Evolutionary conservation across 2,113 vertebrate genomes (phyloP), one percentile per base, ranked within the genome.

Genomic region (Scartelaos histophorus): DNA sequence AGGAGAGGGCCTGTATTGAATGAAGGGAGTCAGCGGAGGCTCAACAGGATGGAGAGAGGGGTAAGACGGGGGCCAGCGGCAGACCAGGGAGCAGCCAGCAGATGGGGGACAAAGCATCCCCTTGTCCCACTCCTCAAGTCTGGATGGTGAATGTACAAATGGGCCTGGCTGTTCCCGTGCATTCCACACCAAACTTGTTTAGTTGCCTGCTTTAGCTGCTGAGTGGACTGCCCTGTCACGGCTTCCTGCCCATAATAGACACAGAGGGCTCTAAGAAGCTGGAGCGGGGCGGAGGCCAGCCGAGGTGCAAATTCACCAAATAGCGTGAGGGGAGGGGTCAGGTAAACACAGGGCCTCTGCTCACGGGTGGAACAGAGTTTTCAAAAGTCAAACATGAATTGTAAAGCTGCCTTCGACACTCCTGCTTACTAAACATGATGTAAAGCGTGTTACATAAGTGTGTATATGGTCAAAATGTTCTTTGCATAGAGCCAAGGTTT

Each of bases 101-200:
- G 75, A 90, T 84, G 86, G 75, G 22, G 38, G 90, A 98, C 95
- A 98, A 97, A 96, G 94, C 87, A 88, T 54, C 71, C 87, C 86
- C 93, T 97, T 96, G 94, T 97, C 91, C 89, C 89, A 70, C 91
- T 90, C 93, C 88, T 76, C 74, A 72, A 67, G 90, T 83, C 79
- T 62, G 90, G 91, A 90, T 89, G 83, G 74, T 87, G 81, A 90
- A 88, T 77, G 83, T 86, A 87, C 87, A 86, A 90, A 82, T 75
- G 85, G 85, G 85, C 81, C 61, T 57, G 78, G 85, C 85, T 90
- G 87, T 90, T 90, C 88, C 84, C 84, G 73, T 78, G 78, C 72
- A 76, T 90, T 93, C 90, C 87, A 75, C 45, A 88, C 90, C 89
- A 81, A 88, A 87, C 86, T 83, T 87, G 76, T 94, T 89, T 88